These are phyloP conservation scores for Augiades crinisus DNA, from an alignment of 2,888 invertebrate species.

Conservation along the genomic window DNA sequence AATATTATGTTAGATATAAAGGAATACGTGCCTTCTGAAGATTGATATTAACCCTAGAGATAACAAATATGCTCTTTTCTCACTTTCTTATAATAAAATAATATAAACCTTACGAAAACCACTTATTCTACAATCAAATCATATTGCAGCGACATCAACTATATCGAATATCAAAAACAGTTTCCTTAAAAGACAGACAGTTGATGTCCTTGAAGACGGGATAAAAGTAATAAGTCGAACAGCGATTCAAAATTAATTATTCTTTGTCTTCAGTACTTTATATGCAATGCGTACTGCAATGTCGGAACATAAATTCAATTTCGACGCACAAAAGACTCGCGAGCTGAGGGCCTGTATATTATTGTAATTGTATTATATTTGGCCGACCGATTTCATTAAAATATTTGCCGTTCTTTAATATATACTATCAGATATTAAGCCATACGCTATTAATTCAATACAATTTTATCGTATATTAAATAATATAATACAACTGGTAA, in stretches of 20 bases:
- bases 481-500: background rate
- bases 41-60: too few species aligned
- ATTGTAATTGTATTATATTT: slow-evolving; percentile 1
- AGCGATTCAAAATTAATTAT: slow-evolving; percentile 22
- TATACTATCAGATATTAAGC: too few species aligned
- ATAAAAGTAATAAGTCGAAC: slow-evolving; percentile 18
- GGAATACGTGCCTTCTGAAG: too few species aligned
- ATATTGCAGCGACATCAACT: too few species aligned
- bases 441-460: too few species aligned
- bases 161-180: background rate
- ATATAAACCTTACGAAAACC: too few species aligned
- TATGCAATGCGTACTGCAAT: slow-evolving; percentile 18
- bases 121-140: too few species aligned
- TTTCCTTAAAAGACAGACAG: slow-evolving; percentile 1
- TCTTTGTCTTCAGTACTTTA: slow-evolving; percentile 19
- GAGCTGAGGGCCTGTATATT: slow-evolving; percentile 11
- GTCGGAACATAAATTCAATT: slow-evolving; percentile 15
- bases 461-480: too few species aligned
- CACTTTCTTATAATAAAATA: too few species aligned
- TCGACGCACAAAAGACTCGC: slow-evolving; percentile 14
- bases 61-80: too few species aligned
- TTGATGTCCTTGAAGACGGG: slow-evolving; percentile 9
- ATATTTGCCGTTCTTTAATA: too few species aligned
- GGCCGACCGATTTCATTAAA: background rate
- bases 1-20: too few species aligned